Conservation (phyloP, 1,140 invertebrate species). For the Ceratosolen solmsi region DNA sequence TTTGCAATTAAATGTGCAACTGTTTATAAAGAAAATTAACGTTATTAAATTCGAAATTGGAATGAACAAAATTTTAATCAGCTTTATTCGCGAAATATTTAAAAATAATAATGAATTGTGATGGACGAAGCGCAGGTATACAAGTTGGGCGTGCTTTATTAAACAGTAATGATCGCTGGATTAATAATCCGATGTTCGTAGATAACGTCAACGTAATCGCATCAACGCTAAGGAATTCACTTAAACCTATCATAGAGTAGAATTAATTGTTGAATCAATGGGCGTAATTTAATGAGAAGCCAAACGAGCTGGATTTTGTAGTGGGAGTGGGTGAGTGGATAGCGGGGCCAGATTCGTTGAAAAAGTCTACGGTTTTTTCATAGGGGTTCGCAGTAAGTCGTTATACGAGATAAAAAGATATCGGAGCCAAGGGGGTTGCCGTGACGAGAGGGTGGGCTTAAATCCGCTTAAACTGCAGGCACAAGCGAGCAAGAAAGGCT, state of each 20-base stretch:
- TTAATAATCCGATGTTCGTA: background rate
- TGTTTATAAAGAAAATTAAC: too few relatives aligned
- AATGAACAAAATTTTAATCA: too few relatives aligned
- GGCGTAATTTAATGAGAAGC: background rate
- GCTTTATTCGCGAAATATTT: too few relatives aligned
- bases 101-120: too few relatives aligned
- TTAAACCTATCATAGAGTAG: background rate
- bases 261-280: background rate
- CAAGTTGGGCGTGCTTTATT: background rate
- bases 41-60: too few relatives aligned
- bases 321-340: too few relatives aligned
- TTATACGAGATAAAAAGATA: background rate
- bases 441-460: constrained; percentile 12
- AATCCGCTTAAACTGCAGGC: constrained; percentile 55
- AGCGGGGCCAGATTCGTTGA: too few relatives aligned
- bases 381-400: too few relatives aligned
- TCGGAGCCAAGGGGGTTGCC: background rate
- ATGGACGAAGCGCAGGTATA: too few relatives aligned
- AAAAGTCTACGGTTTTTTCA: too few relatives aligned
- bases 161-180: background rate
- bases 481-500: constrained; percentile 60
- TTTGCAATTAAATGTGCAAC: too few relatives aligned
- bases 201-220: background rate
- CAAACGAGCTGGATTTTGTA: background rate
- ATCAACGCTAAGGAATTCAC: background rate